Base-by-base conservation (phyloP, 2,888 invertebrate genomes). In the Orthosia gracilis region DNA sequence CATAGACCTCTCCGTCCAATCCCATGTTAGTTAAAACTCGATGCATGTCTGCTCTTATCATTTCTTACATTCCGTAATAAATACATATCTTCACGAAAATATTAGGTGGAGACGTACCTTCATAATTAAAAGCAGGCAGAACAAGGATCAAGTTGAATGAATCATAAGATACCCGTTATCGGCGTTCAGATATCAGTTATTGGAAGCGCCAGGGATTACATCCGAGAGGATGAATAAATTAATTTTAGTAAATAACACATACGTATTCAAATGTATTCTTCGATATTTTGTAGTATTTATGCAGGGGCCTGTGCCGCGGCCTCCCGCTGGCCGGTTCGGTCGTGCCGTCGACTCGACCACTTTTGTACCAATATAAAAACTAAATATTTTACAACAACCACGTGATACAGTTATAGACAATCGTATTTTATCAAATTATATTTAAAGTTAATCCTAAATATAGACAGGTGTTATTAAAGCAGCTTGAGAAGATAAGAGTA, bases 361-460 rank as follows among this genome's bases (percentile, higher is more conserved):
- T 92, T 93, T 94, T 92, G 91, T 93, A 91, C 89, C 89, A 89
- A 90, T 91, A 88, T 92, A 94, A 95, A 94, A 94, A 93, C 92
- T 89, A 88, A 93, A 94, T 93, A 93, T 94, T 94, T 92, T 93
- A 93, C 90, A 89, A 90, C 89, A 87, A 89, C 89, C 88, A 90
- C 87, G 85, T 87, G 88, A 88, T 90, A 90, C 87, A 87, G 89
- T 89, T 89, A 88, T 85, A 91, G 88, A 92, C 92, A 91, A 92
- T 90, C 90, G 85, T 88, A 87, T 89, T 88, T 85, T 85, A 85
- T 85, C 87, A 89, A 84, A 90, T 90, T 90, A 90, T 87, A 91
- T 90, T 90, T 83, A 90, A 91, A 91, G 87, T 82, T 71, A 40
- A 73, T 57, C 85, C 82, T 77, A 83, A 85, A 82, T 82, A 83